Conservation (phyloP, 1,140 invertebrate species). For the Drosophila orosa region DNA sequence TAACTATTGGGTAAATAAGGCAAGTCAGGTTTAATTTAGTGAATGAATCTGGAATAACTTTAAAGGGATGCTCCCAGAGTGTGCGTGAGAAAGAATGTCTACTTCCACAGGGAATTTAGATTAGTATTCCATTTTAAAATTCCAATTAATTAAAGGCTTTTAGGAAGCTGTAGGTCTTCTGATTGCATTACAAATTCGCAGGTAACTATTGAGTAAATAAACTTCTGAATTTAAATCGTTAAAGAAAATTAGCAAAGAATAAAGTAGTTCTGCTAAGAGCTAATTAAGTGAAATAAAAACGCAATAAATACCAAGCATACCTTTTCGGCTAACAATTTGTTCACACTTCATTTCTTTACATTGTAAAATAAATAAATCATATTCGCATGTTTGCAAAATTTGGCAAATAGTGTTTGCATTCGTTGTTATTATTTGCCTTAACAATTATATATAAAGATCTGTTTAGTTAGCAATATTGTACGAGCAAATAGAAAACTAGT, state of each 20-base stretch:
- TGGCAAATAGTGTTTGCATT: not conserved
- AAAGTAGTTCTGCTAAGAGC: not conserved
- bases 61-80: not conserved
- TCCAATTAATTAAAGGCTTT: not conserved
- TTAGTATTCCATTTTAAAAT: slow-evolving; percentile 2
- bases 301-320: too few relatives aligned
- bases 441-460: slow-evolving; percentile 17
- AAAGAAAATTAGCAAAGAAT: not conserved
- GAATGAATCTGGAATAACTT: not conserved
- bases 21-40: not conserved
- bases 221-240: not conserved
- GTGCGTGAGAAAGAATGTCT: not conserved
- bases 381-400: not conserved
- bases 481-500: slow-evolving; percentile 9
- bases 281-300: not conserved
- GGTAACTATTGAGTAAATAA: not conserved
- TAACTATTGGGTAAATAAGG: slow-evolving; percentile 4
- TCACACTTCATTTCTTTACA: not conserved
- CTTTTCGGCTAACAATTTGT: not conserved
- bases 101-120: not conserved
- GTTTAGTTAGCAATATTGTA: not conserved
- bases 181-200: not conserved
- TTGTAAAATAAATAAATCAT: not conserved
- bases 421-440: slow-evolving; percentile 10
- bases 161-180: not conserved